Base-by-base conservation (phyloP, 2,888 invertebrate species). In the Ditylenchus weischeri region DNA sequence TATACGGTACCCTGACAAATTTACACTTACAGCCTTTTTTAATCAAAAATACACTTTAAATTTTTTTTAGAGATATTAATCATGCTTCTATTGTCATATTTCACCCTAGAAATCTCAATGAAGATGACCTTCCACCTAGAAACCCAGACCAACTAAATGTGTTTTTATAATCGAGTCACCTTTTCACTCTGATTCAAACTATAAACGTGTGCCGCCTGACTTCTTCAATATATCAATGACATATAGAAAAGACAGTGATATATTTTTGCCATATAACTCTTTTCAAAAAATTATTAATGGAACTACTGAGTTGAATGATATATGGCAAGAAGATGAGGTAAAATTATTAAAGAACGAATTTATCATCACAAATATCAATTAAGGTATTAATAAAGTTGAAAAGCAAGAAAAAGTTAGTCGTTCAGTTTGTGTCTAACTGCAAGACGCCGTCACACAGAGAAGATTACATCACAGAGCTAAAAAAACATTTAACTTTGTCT, bases 141-240 rank as follows among this genome's bases (percentile, higher is more conserved):
- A 36, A 21, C 13, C 54, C 69, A 13, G 19, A 54, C 15, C 69
- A 69, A 48, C 35, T 63, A 11, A 60, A 62, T 36, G 64, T 65
- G 50, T 69, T 69, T 62, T 57, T 38, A 21, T 62, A 5, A 48
- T 35, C 11, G 69, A 69, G 35, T 48, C 69, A 43, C 69, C 69
- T 18, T n/a, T 35, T 15, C 49, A 63, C n/a, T 59, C 61, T 4
- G 43, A 38, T 21, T 23, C 29, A 15, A 15, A 48, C 18, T 29
- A 43, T 19, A 58, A n/a, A 10, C 43, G 21, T 23, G 35, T 64
- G 18, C 69, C 62, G 15, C 35, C 19, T 10, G 48, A 69, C 58
- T 69, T 51, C 49, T 69, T 69, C 59, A 69, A 69, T 21, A 21
- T 69, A 18, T 58, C 69, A 15, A 51, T 57, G 51, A 69, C 69